phyloP scores from a whole-genome alignment of 1,140 invertebrate species.

The Brachionus rotundiformis region DNA sequence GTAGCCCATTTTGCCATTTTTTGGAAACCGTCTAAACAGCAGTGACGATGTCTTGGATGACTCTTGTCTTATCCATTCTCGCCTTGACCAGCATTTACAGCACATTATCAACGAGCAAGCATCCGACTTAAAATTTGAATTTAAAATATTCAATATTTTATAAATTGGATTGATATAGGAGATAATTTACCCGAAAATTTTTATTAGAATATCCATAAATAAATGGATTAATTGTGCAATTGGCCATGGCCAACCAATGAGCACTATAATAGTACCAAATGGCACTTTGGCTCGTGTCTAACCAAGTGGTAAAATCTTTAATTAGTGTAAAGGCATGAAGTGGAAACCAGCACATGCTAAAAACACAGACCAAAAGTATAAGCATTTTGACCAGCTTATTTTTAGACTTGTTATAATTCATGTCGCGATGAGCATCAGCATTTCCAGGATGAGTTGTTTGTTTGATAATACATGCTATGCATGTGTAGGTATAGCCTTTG shows the following conservation, averaged over 20 bases:
- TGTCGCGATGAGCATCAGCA: constrained; percentile 20
- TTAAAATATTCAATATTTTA: background rate
- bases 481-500: constrained; percentile 37
- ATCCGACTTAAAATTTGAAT: no score
- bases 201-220: constrained; percentile 49
- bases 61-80: constrained; percentile 47
- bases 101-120: constrained; percentile 41
- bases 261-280: constrained; percentile 50
- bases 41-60: constrained; percentile 34
- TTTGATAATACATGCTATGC: constrained; percentile 49
- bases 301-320: constrained; percentile 42
- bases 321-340: constrained; percentile 57
- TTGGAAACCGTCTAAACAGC: constrained; percentile 13
- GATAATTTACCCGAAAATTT: constrained; percentile 44
- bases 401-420: constrained; percentile 50
- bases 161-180: background rate
- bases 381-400: constrained; percentile 65
- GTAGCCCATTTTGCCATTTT: constrained; percentile 45
- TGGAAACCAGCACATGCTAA: constrained; percentile 65
- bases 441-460: constrained; percentile 48
- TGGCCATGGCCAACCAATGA: constrained; percentile 48
- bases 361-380: constrained; percentile 64
- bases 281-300: constrained; percentile 3
- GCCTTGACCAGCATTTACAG: constrained; percentile 30
- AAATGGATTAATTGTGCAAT: constrained; percentile 41